Base-by-base conservation (phyloP, 2,888 invertebrate species). In the Harpagoxenus sublaevis region DNA sequence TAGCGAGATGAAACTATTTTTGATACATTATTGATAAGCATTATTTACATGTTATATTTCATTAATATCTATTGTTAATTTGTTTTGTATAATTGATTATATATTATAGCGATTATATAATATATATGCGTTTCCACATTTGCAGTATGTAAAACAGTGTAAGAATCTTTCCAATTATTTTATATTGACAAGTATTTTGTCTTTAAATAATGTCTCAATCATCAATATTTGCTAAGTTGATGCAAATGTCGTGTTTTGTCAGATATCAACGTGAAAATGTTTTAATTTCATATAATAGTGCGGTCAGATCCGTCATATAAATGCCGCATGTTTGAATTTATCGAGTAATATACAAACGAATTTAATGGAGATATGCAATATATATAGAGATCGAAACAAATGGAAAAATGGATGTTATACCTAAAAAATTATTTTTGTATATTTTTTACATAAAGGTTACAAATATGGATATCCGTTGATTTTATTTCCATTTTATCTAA, bases 251-350 rank as follows among this genome's bases (percentile, higher is more conserved):
- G 12, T n/a, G 3, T 48, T 48, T n/a, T 35, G 35, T 53, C 31
- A 60, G n/a, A 68, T 60, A 74, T 45, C 10, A 28, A 42, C 55
- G 23, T 62, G 23, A 53, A 51, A 70, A 51, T 42, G 28, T 71
- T 42, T 3, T 60, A 73, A 73, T 57, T 73, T 57, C 12, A n/a
- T 73, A 23, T 42, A 39, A 57, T 42, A 18, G 12, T 45, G 31
- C n/a, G 73, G 31, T 23, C 18, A 66, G 15, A 31, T 9, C 2
- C 3, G 9, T 71, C 31, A 73, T 35, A 53, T 23, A 28, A 28
- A 57, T 31, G 39, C 3, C 9, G 23, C 39, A 23, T 4, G 9
- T 53, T 39, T 23, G 8, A 73, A 74, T 73, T 57, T 60, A 57
- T 73, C 6, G 18, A 73, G 15, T 51, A 31, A 53, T 70, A n/a